Base-by-base conservation (phyloP, 2,888 invertebrate genomes). In the Subacronicta megacephala region DNA sequence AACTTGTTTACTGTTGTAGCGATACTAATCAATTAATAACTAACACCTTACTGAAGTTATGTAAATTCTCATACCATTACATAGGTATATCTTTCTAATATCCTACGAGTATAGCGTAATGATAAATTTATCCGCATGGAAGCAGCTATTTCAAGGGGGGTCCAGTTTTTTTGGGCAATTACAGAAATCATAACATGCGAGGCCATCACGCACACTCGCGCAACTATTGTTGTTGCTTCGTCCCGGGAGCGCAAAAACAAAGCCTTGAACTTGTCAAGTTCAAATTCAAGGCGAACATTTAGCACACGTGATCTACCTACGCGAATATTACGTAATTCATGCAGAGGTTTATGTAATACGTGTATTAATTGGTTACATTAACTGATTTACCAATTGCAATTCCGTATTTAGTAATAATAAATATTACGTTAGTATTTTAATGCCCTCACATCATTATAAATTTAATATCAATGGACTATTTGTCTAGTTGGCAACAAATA, bases 251-350 rank as follows among this genome's bases (percentile, higher is more conserved):
- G 90, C 90, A 93, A 93, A 94, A 93, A 93, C 86, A 80, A 83
- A 90, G 84, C 93, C 94, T 94, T 94, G 94, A 94, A 94, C 94
- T 89, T 84, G 60, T 70, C 63, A 87, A 90, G 93, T 92, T 93
- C 92, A 91, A 81, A 75, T 84, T 87, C 92, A 93, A 93, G 93
- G 93, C 87, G 83, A 92, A 79, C 80, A 68, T 78, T 78, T 71
- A 79, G 78, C 81, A 83, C 88, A 87, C 88, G 89, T 89, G 87
- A 83, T 84, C 81, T 77, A 82, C 84, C 84, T 80, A 83, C 83
- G 79, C 75, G 69, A 59, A 64, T 82, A 82, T 94, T 92, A 90
- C 90, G 91, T 91, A 92, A 93, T 68, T 62, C 81, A 66, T 76
- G 53, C 57, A 47, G 41, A 16, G 42, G 50, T 50, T 62, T 62